Conservation (phyloP, 2,797 vertebrate genomes). For the Clarias laeviceps region DNA sequence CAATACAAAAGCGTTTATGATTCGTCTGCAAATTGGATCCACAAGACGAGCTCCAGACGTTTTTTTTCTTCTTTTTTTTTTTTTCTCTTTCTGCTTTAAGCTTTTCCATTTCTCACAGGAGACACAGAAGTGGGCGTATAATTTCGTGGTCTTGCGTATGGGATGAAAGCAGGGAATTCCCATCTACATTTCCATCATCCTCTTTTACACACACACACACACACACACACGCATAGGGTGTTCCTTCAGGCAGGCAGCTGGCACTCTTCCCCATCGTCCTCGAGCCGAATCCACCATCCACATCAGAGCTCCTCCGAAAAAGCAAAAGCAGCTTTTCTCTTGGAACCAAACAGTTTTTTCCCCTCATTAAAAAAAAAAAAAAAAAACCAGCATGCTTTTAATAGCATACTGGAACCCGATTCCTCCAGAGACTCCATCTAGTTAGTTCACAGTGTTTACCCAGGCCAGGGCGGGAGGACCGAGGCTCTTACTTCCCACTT, state of each 20-base stretch:
- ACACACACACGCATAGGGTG: conserved; percentile 39
- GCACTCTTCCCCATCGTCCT: conserved; percentile 40
- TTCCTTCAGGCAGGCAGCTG: conserved; percentile 48
- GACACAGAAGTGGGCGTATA: conserved; percentile 44
- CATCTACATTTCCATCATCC: conserved; percentile 53
- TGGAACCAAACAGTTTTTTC: conserved; percentile 49
- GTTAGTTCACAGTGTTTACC: not conserved
- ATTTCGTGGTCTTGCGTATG: conserved; percentile 52
- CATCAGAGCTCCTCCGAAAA: conserved; percentile 65
- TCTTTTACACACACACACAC: conserved; percentile 34
- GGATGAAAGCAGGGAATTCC: conserved; percentile 70
- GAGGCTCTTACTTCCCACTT: not conserved
- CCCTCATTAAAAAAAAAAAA: conserved; percentile 40
- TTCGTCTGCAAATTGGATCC: conserved; percentile 59
- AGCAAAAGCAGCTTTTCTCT: conserved; percentile 56
- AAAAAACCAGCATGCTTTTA: conserved; percentile 60
- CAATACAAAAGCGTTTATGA: conserved; percentile 63
- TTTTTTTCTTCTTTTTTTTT: not conserved
- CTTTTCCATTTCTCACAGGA: conserved; percentile 33
- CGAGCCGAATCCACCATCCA: conserved; percentile 68
- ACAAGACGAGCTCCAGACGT: conserved; percentile 24
- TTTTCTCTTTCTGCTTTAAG: not conserved
- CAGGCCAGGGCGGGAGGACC: not conserved
- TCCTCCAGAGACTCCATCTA: conserved; percentile 33
- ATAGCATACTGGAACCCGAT: conserved; percentile 51